Evolutionary conservation across 37 sponge, comb jelly and placozoan genomes (phyloP).

Genomic region (Crambe crambe): DNA sequence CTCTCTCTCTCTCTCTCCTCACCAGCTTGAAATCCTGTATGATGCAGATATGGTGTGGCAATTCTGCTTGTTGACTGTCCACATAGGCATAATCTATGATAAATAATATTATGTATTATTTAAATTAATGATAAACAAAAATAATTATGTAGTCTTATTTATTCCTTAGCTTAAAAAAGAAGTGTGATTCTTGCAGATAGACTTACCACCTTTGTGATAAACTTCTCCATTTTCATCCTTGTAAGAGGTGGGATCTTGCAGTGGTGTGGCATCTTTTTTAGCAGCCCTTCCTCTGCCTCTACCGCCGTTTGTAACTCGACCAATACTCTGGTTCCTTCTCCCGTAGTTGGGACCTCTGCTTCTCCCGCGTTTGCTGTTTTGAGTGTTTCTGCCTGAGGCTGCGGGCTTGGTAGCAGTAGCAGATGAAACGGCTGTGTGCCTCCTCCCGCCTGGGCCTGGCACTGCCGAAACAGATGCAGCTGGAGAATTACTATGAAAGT

Average conservation of each 20-base stretch:
- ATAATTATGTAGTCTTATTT: too few species aligned
- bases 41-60: slow-evolving; percentile 77
- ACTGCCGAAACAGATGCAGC: neutral
- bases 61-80: slow-evolving; percentile 78
- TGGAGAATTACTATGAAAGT: neutral
- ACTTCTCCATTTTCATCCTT: slow-evolving; percentile 46
- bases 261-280: slow-evolving; percentile 17
- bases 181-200: too few species aligned
- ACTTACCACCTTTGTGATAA: slow-evolving; percentile 67
- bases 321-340: neutral
- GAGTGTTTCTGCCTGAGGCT: slow-evolving; percentile 20
- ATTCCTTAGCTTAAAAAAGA: too few species aligned
- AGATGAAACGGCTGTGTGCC: slow-evolving; percentile 8
- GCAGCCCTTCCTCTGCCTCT: slow-evolving; percentile 19
- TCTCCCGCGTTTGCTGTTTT: slow-evolving; percentile 38
- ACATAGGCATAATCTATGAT: slow-evolving; percentile 79
- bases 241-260: slow-evolving; percentile 27
- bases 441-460: neutral
- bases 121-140: neutral
- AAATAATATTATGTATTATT: neutral
- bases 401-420: slow-evolving; percentile 6
- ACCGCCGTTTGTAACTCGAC: neutral
- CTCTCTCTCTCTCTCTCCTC: too few species aligned
- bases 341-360: neutral
- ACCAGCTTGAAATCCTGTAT: slow-evolving; percentile 76